Evolutionary conservation across 1,140 invertebrate genomes (phyloP), one percentile per base, ranked within the genome.

Genomic region (Caenorhabditis briggsae): DNA sequence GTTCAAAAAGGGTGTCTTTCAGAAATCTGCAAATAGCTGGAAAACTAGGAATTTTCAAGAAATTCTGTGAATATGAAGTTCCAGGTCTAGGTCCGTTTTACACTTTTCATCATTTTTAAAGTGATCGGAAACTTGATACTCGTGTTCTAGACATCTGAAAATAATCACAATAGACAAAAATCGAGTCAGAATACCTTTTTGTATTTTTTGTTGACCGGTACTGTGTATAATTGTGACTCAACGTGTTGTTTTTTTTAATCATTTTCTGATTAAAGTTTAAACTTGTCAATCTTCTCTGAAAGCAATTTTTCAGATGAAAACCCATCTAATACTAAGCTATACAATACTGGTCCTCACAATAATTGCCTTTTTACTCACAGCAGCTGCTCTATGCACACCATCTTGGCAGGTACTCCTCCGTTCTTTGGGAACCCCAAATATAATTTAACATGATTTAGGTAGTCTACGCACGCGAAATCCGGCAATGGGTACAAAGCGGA

Each of bases 401-500:
- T 50, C 88, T 33, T 88, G 88, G 88, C 88, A 88, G 86, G 88
- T 88, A 82, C 84, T 1, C 25, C 3, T 84, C 12, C 56, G 14
- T 33, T 20, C 2, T 84, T 84, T 70, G 65, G 14, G 48, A 61
- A 48, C 9, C 6, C 20, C 43, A 23, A 12, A 11, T 12, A 56
- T 33, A 33, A 33, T 33, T 33, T 1, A 33, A 33, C 33, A 33
- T 33, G 33, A 3, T 87, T 16, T n/a, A 87, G 86, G 86, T 87
- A n/a, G 83, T 82, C 12, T 88, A 88, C 78, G 88, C 88, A 1
- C 53, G 86, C 20, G 88, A 88, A 61, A 65, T 88, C 18, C 82
- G 83, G 16, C 88, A 88, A 82, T 88, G 88, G 88, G 84, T 88
- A 7, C 88, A 88, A 74, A 88, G 84, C 64, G 88, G 88, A 23